A percentile compares a stretch with the other conserved stretches of the same genome.
Conservation (phyloP, 2,113 vertebrate species). For the Pygathrix nemaeus region DNA sequence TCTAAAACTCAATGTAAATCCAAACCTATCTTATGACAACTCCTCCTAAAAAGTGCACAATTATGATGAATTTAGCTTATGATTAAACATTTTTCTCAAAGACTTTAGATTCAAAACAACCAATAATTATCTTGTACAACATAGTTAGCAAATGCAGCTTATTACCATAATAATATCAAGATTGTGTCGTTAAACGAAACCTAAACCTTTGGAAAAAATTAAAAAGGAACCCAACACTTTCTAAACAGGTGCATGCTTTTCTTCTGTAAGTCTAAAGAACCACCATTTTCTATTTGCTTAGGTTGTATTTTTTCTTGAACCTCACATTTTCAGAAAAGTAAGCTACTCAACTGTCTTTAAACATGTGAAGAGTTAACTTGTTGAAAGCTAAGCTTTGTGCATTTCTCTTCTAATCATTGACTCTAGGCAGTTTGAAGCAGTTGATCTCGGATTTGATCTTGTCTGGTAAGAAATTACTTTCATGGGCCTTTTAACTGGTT, state of each 20-base stretch:
- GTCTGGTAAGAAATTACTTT: not conserved
- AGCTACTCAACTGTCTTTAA: not conserved
- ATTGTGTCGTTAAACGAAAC: conserved; percentile 57
- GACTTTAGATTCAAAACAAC: conserved; percentile 57
- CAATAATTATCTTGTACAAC: conserved; percentile 55
- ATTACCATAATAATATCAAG: conserved; percentile 54
- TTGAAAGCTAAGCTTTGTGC: not conserved
- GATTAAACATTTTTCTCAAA: conserved; percentile 60
- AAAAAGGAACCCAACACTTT: not conserved
- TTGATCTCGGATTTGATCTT: not conserved
- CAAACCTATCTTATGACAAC: conserved; percentile 24
- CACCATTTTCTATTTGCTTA: not conserved
- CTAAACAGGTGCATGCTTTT: conserved; percentile 4
- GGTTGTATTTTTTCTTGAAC: not conserved
- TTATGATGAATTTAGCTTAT: conserved; percentile 59
- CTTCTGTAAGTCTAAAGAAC: not conserved
- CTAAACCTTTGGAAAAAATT: conserved; percentile 43
- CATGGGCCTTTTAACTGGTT: not conserved
- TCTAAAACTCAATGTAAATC: conserved; percentile 2
- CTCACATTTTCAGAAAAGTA: conserved; percentile 16
- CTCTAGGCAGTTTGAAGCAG: not conserved
- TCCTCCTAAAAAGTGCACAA: conserved; percentile 36
- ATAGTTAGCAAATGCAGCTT: conserved; percentile 52
- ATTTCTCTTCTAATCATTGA: conserved; percentile 5
- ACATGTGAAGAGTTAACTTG: not conserved